Base-by-base conservation (phyloP, 2,113 vertebrate species). In the Rhinoderma darwinii region DNA sequence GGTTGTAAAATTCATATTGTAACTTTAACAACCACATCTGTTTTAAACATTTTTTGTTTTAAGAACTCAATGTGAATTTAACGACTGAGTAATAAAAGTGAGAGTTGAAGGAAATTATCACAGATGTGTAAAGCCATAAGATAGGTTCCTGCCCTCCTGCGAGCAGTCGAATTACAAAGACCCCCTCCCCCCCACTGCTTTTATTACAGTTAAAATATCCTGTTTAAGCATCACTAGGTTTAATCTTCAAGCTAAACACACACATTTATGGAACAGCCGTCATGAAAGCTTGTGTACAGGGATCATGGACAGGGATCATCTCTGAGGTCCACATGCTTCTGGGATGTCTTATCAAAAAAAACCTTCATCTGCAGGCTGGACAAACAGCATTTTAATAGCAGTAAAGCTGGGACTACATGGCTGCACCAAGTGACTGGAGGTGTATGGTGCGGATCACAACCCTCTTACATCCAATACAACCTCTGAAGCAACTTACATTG, bases 41-140 rank as follows among this genome's bases (percentile, higher is more conserved):
- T 95, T 95, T 96, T 94, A 93, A 94, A 92, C 93, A 95, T 96
- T 82, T 95, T 95, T 93, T 92, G 90, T 92, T 95, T 94, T 93
- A 94, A 93, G 94, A 95, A 95, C 92, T 94, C 93, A 92, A 95
- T 92, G 88, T 91, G 93, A 94, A 93, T 95, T 96, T 94, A 95
- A 95, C 92, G 94, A 91, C 91, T 88, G 86, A 82, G 93, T 90
- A 90, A 92, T 95, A 95, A 95, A 96, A 94, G 91, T 89, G 91
- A 92, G 94, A 94, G 93, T 94, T 95, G 93, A 96, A 94, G 94
- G 93, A 96, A 95, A 95, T 95, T 95, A 95, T 95, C 94, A 93
- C 94, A 95, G 94, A 94, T 96, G 95, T 95, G 93, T 93, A 93
- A 94, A 95, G 94, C 92, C 89, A 2, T 93, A 91, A 94, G 91